Base-by-base conservation (phyloP, 2,113 vertebrate species). In the Speoplatyrhinus poulsoni region DNA sequence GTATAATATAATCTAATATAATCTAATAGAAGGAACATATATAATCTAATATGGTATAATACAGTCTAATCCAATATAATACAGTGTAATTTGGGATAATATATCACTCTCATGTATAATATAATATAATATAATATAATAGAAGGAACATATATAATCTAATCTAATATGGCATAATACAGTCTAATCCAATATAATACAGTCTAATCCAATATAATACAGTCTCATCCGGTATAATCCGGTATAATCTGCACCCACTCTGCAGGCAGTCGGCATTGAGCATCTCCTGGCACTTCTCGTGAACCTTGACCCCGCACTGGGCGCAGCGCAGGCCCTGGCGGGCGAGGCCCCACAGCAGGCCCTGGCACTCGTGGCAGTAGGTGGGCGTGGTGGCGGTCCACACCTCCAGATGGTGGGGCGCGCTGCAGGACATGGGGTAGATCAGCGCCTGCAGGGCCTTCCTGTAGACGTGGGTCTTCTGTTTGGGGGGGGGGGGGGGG, bases 371-470 rank as follows among this genome's bases (percentile, higher is more conserved):
- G 0, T 98, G 96, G 93, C 98, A 99, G 91, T 99, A 99, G 53
- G 97, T 98, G 0, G 98, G 98, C 13, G 95, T 94, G 16, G 97
- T 98, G 80, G 98, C 96, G 0, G 96, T 95, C 98, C 98, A 99
- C 60, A 99, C 94, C 79, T 99, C 96, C 0, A 99, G 98, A 87
- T 96, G 95, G 91, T 99, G 98, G 0, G 98, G 98, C 0, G 95
- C 98, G 59, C 97, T 99, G 86, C 96, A 98, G 58, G 98, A 99
- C 85, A 99, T 98, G 71, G 98, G 98, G 89, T 99, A 99, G 90
- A 99, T 96, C 88, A 99, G 94, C 82, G 98, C 96, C 92, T 98
- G 96, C 36, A 99, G 90, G 6, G 96, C 96, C 90, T 99, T 99
- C 91, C 95, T 97, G 75, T 98, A 99, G 19, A 97, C 96, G 0